Conservation (phyloP, 2,888 invertebrate genomes). For the Campoletis raptor region DNA sequence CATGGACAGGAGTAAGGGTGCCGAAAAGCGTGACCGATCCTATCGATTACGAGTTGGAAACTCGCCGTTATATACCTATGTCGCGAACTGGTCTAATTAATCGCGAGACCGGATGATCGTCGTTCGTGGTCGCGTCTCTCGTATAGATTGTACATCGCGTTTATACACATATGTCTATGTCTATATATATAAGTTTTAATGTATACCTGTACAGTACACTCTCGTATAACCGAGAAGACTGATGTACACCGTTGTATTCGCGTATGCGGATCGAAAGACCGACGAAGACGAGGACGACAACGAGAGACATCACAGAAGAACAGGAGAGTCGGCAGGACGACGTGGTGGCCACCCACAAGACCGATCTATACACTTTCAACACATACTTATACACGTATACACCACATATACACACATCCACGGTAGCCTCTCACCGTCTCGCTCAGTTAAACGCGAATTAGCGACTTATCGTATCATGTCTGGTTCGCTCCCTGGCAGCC, state of each 20-base stretch:
- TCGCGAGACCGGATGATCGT: constrained; percentile 71
- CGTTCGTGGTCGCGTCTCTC: constrained; percentile 66
- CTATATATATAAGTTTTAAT: constrained; percentile 47
- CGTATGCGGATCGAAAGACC: constrained; percentile 52
- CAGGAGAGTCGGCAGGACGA: constrained; percentile 68
- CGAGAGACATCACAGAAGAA: constrained; percentile 58
- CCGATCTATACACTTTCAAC: constrained; percentile 42
- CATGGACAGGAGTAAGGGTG: constrained; percentile 54
- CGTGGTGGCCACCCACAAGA: constrained; percentile 80
- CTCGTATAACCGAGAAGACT: constrained; percentile 44
- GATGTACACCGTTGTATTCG: constrained; percentile 60
- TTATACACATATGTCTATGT: constrained; percentile 49
- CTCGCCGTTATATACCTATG: constrained; percentile 75
- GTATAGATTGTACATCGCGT: constrained; percentile 56
- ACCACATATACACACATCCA: constrained; percentile 8
- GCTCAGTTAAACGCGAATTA: constrained; percentile 80
- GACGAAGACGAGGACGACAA: constrained; percentile 43
- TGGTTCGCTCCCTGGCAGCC: constrained; percentile 63
- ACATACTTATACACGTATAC: background rate
- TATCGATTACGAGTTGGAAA: constrained; percentile 72
- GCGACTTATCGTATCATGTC: constrained; percentile 79
- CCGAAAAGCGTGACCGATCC: constrained; percentile 80
- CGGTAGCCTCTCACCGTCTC: constrained; percentile 72
- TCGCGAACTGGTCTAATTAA: constrained; percentile 80
- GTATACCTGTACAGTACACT: constrained; percentile 28